phyloP scores from a whole-genome alignment of 2,113 vertebrate species.

The Sialia sialis region DNA sequence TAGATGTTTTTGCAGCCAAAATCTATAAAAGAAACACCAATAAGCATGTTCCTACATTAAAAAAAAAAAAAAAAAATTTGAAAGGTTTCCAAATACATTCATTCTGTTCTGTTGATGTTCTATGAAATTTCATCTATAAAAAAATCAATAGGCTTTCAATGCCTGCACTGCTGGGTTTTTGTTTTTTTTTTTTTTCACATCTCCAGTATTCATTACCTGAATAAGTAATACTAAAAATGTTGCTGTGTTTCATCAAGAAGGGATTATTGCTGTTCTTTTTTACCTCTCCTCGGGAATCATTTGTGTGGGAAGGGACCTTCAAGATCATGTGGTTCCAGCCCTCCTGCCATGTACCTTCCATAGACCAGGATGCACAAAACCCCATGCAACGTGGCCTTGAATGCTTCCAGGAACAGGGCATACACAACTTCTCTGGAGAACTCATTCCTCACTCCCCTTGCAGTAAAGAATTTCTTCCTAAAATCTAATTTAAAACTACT shows the following conservation, averaged over 20 bases:
- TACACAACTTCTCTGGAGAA: neutral
- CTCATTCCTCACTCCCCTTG: neutral
- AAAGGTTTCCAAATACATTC: neutral
- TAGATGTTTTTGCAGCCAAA: neutral
- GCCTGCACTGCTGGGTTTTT: neutral
- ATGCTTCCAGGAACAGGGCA: neutral
- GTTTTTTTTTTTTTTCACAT: neutral
- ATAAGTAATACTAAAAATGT: neutral
- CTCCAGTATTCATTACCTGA: neutral
- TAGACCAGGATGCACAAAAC: neutral
- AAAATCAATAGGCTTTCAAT: conserved; percentile 8
- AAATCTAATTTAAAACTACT: neutral
- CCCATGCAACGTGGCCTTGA: neutral
- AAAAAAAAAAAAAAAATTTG: neutral
- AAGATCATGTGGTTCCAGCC: neutral
- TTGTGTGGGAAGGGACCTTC: neutral
- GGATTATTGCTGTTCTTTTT: neutral
- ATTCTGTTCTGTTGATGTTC: neutral
- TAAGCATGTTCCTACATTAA: neutral
- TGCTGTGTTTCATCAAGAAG: neutral
- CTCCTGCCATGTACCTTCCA: neutral
- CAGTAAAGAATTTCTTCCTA: neutral
- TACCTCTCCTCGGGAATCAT: neutral
- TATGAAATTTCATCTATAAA: conserved; percentile 16
- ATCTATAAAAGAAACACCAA: neutral